Conservation (phyloP, 2,113 vertebrate species). For the Gracilinanus agilis region DNA sequence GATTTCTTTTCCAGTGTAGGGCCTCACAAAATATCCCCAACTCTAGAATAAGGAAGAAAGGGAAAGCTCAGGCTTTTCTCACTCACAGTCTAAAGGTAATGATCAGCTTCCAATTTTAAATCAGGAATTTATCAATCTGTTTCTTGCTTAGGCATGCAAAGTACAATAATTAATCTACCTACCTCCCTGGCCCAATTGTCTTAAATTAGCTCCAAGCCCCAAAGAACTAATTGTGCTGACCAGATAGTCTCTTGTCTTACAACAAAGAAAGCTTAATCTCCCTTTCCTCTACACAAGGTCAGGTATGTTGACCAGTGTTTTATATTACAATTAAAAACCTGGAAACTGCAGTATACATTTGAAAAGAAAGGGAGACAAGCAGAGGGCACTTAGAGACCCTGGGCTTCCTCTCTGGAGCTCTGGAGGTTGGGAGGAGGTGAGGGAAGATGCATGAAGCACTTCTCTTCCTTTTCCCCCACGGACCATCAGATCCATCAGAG, state of each 20-base stretch:
- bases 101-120: background rate
- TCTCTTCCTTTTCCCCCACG: background rate
- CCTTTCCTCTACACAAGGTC: background rate
- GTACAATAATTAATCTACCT: background rate
- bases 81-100: background rate
- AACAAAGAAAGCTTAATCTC: background rate
- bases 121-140: background rate
- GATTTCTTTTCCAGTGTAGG: background rate
- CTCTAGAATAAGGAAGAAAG: background rate
- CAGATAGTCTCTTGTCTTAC: background rate
- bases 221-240: background rate
- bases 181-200: background rate
- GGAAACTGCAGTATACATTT: background rate
- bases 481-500: background rate
- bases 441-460: background rate
- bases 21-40: background rate
- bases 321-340: background rate
- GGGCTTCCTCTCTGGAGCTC: background rate
- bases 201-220: background rate
- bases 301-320: background rate
- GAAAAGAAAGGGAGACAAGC: background rate
- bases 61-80: background rate
- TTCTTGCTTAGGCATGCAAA: background rate
- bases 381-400: background rate
- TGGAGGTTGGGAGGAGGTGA: background rate